Evolutionary conservation across 2,888 invertebrate genomes (phyloP), one percentile per base, ranked within the genome.

Genomic region (Notodonta ziczac): DNA sequence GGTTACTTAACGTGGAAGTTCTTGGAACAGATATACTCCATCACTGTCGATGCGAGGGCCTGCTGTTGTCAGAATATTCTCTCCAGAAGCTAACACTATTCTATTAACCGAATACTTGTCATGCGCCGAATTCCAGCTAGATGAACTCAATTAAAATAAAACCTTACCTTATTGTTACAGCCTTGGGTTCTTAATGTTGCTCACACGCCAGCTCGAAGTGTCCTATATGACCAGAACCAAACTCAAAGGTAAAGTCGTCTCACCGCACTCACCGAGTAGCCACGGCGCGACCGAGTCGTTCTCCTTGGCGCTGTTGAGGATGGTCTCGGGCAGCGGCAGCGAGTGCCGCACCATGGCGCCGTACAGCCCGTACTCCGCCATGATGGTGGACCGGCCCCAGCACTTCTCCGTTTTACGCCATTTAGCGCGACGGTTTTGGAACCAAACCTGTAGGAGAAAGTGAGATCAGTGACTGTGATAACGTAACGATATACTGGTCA

Each of bases 371-470:
- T 99, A 99, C 93, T 99, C 99, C 72, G 99, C 99, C 99, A 99
- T 99, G 86, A 99, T 99, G 78, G 99, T 99, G 85, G 98, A 98
- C 80, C 98, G 95, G 56, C 99, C 99, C 99, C 99, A 99, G 78
- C 99, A 99, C 88, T 99, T 99, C 94, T 99, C 99, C 60, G 99
- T 99, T 92, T 99, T 99, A 68, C 99, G 96, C 99, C 99, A 99
- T 88, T 99, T 99, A 81, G 99, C 99, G 54, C 99, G 95, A 39
- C 99, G 96, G 93, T 99, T 99, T 94, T 98, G 98, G 93, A 98
- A 99, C 99, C 99, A 99, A 60, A 99, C 99, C 99, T 99, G 95
- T 4, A 53, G 24, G n/a, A 59, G 14, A 50, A 16, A 50, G 3
- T 46, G n/a, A 46, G 5, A 46, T 46, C 5, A 46, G 9, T 40